Evolutionary conservation across 2,888 invertebrate genomes (phyloP).

Genomic region (Drosophila planitibia): DNA sequence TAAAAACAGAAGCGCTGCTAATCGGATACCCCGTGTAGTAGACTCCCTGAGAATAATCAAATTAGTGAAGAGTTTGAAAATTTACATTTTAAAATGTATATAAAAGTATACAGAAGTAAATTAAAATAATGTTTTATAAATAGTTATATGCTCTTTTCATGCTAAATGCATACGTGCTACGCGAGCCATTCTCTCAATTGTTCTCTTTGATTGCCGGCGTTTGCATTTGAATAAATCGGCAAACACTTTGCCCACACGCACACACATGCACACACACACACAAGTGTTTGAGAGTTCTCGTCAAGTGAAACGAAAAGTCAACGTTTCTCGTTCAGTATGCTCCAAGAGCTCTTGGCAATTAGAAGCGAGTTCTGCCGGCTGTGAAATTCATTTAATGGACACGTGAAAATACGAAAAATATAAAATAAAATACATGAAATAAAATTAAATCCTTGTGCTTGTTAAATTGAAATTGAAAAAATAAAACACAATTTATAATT

Average conservation of each 20-base stretch:
- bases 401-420: no score
- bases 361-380: constrained; percentile 14
- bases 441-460: not conserved
- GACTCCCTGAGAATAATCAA: not conserved
- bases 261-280: not conserved
- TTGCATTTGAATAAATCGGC: constrained; percentile 1
- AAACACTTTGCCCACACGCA: constrained; percentile 9
- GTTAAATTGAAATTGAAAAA: not conserved
- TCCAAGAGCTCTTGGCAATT: not conserved
- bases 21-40: not conserved
- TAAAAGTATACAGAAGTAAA: not conserved
- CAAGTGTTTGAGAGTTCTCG: not conserved
- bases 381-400: not conserved
- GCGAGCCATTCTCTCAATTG: not conserved
- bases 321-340: constrained; percentile 30
- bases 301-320: constrained; percentile 1
- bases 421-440: not conserved
- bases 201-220: not conserved
- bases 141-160: not conserved
- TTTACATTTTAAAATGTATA: not conserved
- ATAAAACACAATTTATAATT: not conserved
- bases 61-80: not conserved
- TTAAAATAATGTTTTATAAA: not conserved
- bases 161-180: not conserved
- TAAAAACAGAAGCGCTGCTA: not conserved